Evolutionary conservation across 2,888 invertebrate species (phyloP).

Genomic region (Lypha dubia): DNA sequence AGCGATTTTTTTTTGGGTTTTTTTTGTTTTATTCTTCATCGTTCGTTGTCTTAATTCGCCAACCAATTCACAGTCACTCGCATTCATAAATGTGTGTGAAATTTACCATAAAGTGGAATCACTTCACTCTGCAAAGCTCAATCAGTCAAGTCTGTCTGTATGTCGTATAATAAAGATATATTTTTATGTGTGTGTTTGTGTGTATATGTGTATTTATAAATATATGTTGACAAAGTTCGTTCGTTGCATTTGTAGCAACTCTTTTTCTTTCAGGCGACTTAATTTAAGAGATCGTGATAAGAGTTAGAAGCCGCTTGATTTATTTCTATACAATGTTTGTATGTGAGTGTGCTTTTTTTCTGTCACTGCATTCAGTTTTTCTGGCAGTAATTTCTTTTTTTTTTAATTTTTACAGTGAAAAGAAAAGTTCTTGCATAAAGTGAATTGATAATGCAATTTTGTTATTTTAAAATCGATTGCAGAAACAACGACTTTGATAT

Average conservation of each 20-base stretch:
- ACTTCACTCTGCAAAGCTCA: slow-evolving; percentile 66
- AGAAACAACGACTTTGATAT: neutral
- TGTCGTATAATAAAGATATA: slow-evolving; percentile 35
- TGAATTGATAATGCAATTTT: neutral
- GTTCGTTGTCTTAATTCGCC: slow-evolving; percentile 43
- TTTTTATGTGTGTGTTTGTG: slow-evolving; percentile 24
- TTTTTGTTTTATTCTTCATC: neutral
- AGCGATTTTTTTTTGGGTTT: neutral
- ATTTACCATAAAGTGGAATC: slow-evolving; percentile 67
- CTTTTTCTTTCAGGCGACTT: slow-evolving; percentile 73
- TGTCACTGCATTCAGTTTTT: slow-evolving; percentile 58
- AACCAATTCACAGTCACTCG: slow-evolving; percentile 35
- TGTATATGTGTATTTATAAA: too few species aligned
- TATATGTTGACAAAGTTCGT: slow-evolving; percentile 61
- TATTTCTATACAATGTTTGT: slow-evolving; percentile 77
- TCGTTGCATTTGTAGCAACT: slow-evolving; percentile 71
- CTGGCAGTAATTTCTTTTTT: slow-evolving; percentile 20
- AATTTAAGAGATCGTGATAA: slow-evolving; percentile 83
- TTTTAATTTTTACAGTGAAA: slow-evolving; percentile 53
- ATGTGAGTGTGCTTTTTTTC: slow-evolving; percentile 58
- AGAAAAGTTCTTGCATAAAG: slow-evolving; percentile 5
- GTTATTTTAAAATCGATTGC: neutral
- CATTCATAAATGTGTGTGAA: slow-evolving; percentile 68
- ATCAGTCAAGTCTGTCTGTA: slow-evolving; percentile 62
- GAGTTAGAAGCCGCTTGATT: slow-evolving; percentile 83